These are phyloP conservation scores for Catocala sponsa DNA, from an alignment of 2,888 invertebrate species.

Conservation along the genomic window DNA sequence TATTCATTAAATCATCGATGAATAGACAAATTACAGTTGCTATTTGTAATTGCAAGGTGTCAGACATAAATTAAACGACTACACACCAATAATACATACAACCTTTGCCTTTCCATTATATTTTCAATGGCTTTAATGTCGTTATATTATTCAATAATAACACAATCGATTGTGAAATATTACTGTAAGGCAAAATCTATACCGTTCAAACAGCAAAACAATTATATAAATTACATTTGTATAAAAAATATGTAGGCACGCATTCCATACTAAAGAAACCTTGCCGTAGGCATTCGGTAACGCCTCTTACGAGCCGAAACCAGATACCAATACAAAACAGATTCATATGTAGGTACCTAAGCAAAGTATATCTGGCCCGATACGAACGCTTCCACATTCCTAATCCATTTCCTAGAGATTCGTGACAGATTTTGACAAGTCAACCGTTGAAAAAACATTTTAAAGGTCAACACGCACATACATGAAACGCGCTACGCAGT, in stretches of 20 bases:
- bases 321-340: slow-evolving; percentile 4
- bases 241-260: neutral
- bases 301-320: slow-evolving; percentile 25
- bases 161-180: slow-evolving; percentile 21
- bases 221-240: slow-evolving; percentile 17
- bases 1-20: neutral
- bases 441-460: slow-evolving; percentile 17
- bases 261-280: slow-evolving; percentile 19
- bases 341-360: neutral
- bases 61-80: neutral
- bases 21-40: slow-evolving; percentile 1
- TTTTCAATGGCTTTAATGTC: neutral
- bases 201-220: slow-evolving; percentile 1
- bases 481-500: neutral
- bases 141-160: neutral
- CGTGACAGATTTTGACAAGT: slow-evolving; percentile 18
- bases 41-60: neutral
- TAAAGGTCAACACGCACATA: neutral
- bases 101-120: neutral
- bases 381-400: slow-evolving; percentile 5
- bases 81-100: neutral
- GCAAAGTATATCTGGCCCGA: neutral
- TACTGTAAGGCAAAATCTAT: slow-evolving; percentile 5
- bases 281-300: slow-evolving; percentile 29
- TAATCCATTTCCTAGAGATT: slow-evolving; percentile 8